Conservation (phyloP, 1,140 invertebrate species). For the Bombus waltoni region DNA sequence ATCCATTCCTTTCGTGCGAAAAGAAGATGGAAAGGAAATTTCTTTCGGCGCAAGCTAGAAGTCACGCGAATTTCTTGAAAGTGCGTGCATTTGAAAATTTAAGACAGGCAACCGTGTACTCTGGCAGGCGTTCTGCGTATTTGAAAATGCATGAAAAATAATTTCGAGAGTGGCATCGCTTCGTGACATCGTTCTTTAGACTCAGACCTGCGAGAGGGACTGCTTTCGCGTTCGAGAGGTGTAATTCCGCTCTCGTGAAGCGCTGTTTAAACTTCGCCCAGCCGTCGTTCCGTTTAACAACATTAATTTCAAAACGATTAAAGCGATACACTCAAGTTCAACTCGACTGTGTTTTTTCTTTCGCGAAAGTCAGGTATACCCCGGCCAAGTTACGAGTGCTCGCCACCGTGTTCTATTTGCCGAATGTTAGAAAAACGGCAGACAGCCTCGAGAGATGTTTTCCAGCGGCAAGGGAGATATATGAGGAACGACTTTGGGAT, state of each 20-base stretch:
- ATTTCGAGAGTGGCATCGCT: slow-evolving; percentile 18
- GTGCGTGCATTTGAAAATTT: not conserved
- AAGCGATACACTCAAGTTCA: not conserved
- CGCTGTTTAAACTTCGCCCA: too few species aligned
- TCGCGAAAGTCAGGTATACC: too few species aligned
- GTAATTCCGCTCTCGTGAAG: too few species aligned
- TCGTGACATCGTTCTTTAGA: not conserved
- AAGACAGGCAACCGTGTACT: not conserved
- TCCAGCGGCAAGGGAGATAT: slow-evolving; percentile 12
- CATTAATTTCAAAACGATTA: slow-evolving; percentile 2
- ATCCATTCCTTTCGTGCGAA: too few species aligned
- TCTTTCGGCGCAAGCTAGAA: not conserved
- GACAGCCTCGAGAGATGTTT: slow-evolving; percentile 25
- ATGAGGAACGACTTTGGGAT: slow-evolving; percentile 46
- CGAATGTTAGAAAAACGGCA: slow-evolving; percentile 35
- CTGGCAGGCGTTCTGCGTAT: not conserved
- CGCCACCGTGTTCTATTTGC: slow-evolving; percentile 28
- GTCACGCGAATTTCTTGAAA: not conserved
- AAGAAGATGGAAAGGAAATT: slow-evolving; percentile 4
- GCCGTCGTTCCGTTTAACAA: not conserved
- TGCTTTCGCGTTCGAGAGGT: slow-evolving; percentile 20
- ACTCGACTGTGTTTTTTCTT: too few species aligned
- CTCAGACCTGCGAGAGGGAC: not conserved
- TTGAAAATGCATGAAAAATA: slow-evolving; percentile 49
- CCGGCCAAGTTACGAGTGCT: not conserved